These are phyloP conservation scores for Acrossocheilus fasciatus DNA, from an alignment of 2,797 vertebrate species.

Conservation along the genomic window DNA sequence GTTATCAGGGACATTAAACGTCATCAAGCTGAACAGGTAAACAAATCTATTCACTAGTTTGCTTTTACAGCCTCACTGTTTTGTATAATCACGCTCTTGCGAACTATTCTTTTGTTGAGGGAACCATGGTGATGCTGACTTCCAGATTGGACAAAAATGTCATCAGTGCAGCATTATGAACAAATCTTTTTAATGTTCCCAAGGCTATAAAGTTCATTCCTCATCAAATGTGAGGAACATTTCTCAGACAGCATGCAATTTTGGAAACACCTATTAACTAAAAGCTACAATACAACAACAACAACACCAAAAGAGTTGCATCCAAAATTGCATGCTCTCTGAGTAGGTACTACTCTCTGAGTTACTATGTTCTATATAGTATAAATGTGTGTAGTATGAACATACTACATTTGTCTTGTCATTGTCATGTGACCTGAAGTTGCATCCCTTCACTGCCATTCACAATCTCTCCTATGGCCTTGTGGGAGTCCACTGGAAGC, in stretches of 20 bases:
- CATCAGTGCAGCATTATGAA: too few species aligned
- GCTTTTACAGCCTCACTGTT: not conserved
- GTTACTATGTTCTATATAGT: too few species aligned
- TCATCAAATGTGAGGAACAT: not conserved
- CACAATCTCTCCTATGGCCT: too few species aligned
- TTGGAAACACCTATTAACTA: not conserved
- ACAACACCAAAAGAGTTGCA: too few species aligned
- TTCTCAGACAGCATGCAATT: not conserved
- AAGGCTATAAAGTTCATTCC: not conserved
- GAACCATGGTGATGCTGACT: not conserved
- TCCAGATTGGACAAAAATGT: not conserved
- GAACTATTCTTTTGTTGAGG: not conserved
- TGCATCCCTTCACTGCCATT: too few species aligned
- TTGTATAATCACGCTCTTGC: not conserved
- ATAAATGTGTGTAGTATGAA: too few species aligned
- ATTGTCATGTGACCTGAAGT: too few species aligned
- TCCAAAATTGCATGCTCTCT: too few species aligned
- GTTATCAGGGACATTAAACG: not conserved
- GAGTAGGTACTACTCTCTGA: too few species aligned
- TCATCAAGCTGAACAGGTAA: not conserved
- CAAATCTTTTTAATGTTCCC: not conserved
- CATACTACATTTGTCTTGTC: too few species aligned
- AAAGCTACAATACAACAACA: not conserved
- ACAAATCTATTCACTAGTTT: not conserved
- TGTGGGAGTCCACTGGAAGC: too few species aligned